Conservation (phyloP, 2,113 vertebrate genomes). For the Leuciscus idus region DNA sequence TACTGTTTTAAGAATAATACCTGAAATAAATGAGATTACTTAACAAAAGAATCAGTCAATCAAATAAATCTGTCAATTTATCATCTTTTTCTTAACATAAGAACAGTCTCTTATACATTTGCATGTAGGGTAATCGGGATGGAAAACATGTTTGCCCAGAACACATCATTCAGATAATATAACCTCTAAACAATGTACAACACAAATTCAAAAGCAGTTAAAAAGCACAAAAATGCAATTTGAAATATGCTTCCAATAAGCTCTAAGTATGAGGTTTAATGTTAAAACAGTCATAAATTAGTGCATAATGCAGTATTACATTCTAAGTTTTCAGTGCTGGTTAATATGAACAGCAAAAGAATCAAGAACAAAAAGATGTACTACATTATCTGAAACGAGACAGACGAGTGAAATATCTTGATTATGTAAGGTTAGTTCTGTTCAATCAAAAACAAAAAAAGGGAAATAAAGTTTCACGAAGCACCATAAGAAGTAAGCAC, state of each 20-base stretch:
- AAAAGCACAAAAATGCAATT: conserved; percentile 63
- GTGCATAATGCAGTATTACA: conserved; percentile 82
- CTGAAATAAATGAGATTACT: conserved; percentile 71
- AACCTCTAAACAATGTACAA: conserved; percentile 77
- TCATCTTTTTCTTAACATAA: conserved; percentile 69
- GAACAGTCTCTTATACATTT: conserved; percentile 64
- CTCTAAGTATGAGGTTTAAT: conserved; percentile 78
- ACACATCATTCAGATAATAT: conserved; percentile 61
- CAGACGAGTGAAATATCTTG: conserved; percentile 66
- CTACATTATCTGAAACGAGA: neutral
- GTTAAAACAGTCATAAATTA: conserved; percentile 81
- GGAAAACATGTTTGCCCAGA: conserved; percentile 62
- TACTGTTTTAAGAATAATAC: conserved; percentile 75
- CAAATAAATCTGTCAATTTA: conserved; percentile 1
- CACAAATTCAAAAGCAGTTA: conserved; percentile 67
- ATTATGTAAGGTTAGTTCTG: conserved; percentile 77
- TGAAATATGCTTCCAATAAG: conserved; percentile 71
- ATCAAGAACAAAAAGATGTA: conserved; percentile 73
- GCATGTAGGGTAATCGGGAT: conserved; percentile 45
- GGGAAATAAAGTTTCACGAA: conserved; percentile 55
- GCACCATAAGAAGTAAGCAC: conserved; percentile 70
- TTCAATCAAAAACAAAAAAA: neutral
- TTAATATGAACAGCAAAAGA: conserved; percentile 75
- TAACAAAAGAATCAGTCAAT: conserved; percentile 57
- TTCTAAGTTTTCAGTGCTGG: conserved; percentile 83